Evolutionary conservation across 2,113 vertebrate genomes (phyloP).

Genomic region (Sylvietta virens): DNA sequence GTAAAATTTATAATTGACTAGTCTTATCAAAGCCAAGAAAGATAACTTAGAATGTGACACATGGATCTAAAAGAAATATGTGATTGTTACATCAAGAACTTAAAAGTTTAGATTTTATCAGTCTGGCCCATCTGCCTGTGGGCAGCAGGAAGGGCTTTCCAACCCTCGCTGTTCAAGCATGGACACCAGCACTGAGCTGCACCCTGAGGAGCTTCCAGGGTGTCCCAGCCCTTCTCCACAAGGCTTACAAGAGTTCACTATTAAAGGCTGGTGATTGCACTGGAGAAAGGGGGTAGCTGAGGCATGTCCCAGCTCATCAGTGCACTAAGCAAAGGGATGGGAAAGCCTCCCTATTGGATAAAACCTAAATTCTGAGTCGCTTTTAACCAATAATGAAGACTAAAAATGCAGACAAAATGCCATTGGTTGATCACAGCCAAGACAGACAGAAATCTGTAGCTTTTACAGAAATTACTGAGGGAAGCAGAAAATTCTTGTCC

Average conservation of each 20-base stretch:
- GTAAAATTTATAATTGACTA: neutral
- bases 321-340: neutral
- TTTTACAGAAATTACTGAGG: neutral
- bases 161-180: neutral
- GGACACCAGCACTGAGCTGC: neutral
- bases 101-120: neutral
- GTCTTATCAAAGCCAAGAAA: neutral
- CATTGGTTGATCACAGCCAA: neutral
- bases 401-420: neutral
- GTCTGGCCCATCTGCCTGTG: neutral
- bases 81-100: neutral
- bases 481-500: neutral
- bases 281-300: neutral
- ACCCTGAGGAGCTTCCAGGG: neutral
- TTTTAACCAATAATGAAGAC: neutral
- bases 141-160: neutral
- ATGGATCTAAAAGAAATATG: neutral
- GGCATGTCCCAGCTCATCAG: neutral
- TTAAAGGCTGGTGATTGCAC: neutral
- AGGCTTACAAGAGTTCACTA: rapidly evolving
- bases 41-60: neutral
- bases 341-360: neutral
- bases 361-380: neutral
- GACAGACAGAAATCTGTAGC: neutral
- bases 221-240: neutral